Percentiles rank a stretch among this genome's conserved stretches.
phyloP scores from a whole-genome alignment of 2,888 invertebrate species.

The Erannis defoliaria region DNA sequence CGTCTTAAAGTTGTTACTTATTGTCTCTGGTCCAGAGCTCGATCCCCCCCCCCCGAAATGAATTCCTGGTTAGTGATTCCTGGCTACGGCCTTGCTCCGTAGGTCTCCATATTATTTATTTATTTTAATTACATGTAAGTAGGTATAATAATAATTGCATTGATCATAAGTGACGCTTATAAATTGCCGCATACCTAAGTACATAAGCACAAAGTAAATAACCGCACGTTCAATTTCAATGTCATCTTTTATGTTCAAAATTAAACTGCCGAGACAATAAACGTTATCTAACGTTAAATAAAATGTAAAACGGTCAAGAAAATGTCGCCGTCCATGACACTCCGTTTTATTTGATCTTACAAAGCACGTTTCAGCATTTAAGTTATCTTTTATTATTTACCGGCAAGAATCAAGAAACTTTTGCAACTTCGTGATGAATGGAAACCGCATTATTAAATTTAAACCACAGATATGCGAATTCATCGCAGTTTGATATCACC shows the following conservation, averaged over 20 bases:
- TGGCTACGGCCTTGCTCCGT: too few relatives aligned
- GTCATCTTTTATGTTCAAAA: constrained; percentile 22
- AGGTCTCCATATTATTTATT: too few relatives aligned
- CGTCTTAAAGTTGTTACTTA: too few relatives aligned
- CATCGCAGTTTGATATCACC: background rate
- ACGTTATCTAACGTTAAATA: constrained; percentile 31
- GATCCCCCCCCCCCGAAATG: too few relatives aligned
- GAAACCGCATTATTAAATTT: constrained; percentile 20
- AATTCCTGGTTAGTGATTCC: too few relatives aligned
- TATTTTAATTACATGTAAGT: background rate
- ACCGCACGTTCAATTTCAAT: constrained; percentile 26
- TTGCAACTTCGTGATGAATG: constrained; percentile 12
- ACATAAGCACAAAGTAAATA: background rate
- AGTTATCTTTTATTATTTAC: constrained; percentile 6
- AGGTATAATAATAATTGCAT: background rate
- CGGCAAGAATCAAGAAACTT: constrained; percentile 7
- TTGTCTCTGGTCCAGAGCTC: too few relatives aligned
- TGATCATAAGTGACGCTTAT: background rate
- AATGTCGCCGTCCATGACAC: constrained; percentile 26
- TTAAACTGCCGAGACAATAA: constrained; percentile 29
- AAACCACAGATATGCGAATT: constrained; percentile 14
- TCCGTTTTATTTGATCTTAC: constrained; percentile 4
- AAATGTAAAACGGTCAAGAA: constrained; percentile 8
- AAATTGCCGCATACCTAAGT: background rate
- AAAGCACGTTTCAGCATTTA: constrained; percentile 23